phyloP scores from a whole-genome alignment of 1,140 invertebrate species.

The Patella vulgata region DNA sequence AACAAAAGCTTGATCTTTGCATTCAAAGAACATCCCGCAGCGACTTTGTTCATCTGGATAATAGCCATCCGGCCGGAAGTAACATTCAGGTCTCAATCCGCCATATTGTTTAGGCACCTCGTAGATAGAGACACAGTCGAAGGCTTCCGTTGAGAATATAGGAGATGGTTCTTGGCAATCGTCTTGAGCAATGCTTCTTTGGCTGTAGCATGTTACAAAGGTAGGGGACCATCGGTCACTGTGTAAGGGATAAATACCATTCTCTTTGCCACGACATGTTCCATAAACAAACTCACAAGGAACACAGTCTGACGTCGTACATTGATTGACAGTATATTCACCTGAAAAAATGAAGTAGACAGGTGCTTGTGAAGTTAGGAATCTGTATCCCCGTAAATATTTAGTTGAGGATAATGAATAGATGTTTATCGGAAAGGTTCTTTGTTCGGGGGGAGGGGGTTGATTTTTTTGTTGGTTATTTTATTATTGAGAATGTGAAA shows the following conservation, averaged over 20 bases:
- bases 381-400: no score
- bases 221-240: conserved; percentile 26
- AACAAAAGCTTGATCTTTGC: conserved; percentile 17
- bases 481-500: no score
- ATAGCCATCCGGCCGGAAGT: conserved; percentile 24
- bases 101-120: conserved; percentile 37
- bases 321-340: conserved; percentile 27
- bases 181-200: conserved; percentile 40
- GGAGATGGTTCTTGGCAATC: conserved; percentile 34
- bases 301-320: conserved; percentile 18
- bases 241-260: conserved; percentile 43
- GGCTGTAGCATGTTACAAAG: conserved; percentile 36
- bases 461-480: no score
- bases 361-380: no score
- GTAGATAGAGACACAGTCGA: conserved; percentile 36
- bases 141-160: conserved; percentile 31
- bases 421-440: no score
- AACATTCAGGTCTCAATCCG: conserved; percentile 32
- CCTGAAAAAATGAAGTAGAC: conserved; percentile 12
- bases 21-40: conserved; percentile 41
- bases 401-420: no score
- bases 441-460: no score
- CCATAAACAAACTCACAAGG: conserved; percentile 30
- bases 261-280: conserved; percentile 26
- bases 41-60: conserved; percentile 44